These are phyloP conservation scores for Dendroctonus ponderosae DNA, from an alignment of 1,140 invertebrate genomes.

Conservation along the genomic window DNA sequence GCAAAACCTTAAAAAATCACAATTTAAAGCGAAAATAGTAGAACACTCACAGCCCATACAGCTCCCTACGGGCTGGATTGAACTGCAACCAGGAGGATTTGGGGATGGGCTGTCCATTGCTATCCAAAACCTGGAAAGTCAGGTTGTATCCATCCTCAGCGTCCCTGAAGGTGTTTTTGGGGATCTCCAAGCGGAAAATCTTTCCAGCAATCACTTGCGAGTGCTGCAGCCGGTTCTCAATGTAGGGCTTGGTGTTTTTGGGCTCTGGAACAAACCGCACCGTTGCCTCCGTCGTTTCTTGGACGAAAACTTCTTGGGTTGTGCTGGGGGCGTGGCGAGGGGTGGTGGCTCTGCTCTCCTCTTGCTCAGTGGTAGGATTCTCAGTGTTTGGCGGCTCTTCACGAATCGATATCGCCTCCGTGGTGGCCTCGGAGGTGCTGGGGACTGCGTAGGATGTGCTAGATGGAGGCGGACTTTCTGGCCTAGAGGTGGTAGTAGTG, in stretches of 20 bases:
- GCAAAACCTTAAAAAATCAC: background rate
- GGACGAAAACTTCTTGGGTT: conserved; percentile 24
- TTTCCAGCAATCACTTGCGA: conserved; percentile 79
- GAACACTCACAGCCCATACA: conserved; percentile 78
- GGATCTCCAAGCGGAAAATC: conserved; percentile 72
- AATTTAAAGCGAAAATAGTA: background rate
- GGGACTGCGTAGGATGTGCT: conserved; percentile 22
- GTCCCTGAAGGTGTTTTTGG: conserved; percentile 78
- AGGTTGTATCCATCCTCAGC: conserved; percentile 80
- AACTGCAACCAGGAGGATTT: conserved; percentile 83
- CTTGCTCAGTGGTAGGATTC: conserved; percentile 43
- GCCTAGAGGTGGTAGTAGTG: conserved; percentile 26
- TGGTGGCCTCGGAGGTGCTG: conserved; percentile 25
- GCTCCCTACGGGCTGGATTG: conserved; percentile 68
- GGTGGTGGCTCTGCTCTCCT: conserved; percentile 34
- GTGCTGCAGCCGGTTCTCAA: conserved; percentile 72
- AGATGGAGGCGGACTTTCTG: conserved; percentile 11
- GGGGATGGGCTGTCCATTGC: conserved; percentile 64
- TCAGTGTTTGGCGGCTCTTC: conserved; percentile 45
- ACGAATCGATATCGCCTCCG: conserved; percentile 18
- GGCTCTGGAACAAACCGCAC: conserved; percentile 37
- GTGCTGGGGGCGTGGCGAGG: conserved; percentile 32
- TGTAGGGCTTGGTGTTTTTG: conserved; percentile 68
- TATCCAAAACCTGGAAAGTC: conserved; percentile 70
- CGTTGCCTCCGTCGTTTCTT: conserved; percentile 56